Percentiles rank a stretch among this genome's conserved stretches.
Evolutionary conservation across 2,113 vertebrate species (phyloP).

Genomic region (Sigmodon hispidus): DNA sequence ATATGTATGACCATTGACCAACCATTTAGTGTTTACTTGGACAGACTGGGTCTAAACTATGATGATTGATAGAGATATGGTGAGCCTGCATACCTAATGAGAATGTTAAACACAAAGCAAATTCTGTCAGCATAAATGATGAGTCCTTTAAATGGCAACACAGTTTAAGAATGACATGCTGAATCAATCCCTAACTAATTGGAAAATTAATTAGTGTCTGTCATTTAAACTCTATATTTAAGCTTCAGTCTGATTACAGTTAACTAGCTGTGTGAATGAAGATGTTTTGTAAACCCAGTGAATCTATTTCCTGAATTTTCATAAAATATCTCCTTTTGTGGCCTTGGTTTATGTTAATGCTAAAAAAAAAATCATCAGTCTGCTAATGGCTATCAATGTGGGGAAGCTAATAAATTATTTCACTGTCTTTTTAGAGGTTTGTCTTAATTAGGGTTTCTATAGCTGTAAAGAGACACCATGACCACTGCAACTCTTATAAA

Average conservation of each 20-base stretch:
- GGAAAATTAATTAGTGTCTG: conserved; percentile 83
- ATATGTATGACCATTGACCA: neutral
- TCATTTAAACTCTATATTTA: conserved; percentile 75
- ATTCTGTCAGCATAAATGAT: conserved; percentile 79
- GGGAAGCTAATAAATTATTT: conserved; percentile 26
- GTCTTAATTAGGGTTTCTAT: neutral
- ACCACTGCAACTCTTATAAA: neutral
- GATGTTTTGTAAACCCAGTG: conserved; percentile 43
- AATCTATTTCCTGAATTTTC: conserved; percentile 42
- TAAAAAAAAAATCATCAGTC: conserved; percentile 61
- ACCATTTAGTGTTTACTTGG: neutral
- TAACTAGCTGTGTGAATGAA: conserved; percentile 70
- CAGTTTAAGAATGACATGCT: conserved; percentile 72
- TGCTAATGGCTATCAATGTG: neutral
- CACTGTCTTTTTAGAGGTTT: neutral
- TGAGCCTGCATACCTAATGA: conserved; percentile 54
- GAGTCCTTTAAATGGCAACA: conserved; percentile 77
- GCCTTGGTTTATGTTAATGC: neutral
- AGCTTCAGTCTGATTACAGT: conserved; percentile 69
- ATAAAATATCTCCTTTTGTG: conserved; percentile 6
- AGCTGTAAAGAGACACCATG: neutral
- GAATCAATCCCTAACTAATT: conserved; percentile 83
- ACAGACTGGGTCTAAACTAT: neutral
- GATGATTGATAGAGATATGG: conserved; percentile 44
- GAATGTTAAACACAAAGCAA: conserved; percentile 71